phyloP scores from a whole-genome alignment of 2,888 invertebrate genomes.

The Drosophila sordidula region DNA sequence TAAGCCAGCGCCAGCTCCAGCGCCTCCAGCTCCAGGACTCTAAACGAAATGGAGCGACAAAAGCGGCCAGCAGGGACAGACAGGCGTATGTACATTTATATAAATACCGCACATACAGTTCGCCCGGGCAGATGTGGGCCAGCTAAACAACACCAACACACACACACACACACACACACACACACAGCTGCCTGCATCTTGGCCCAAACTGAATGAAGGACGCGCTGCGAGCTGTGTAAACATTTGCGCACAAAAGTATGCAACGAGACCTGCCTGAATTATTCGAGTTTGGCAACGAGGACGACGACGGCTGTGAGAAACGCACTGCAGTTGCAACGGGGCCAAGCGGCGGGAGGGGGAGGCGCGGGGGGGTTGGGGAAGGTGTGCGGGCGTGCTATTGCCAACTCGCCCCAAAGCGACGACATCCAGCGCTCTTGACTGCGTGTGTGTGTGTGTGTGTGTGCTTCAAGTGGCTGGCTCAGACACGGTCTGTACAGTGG shows the following conservation, averaged over 20 bases:
- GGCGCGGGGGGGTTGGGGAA: no score
- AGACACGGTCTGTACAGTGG: conserved; percentile 17
- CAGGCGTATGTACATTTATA: conserved; percentile 30
- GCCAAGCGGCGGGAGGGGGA: background rate
- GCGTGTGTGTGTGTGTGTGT: conserved; percentile 15
- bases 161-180: conserved; percentile 5
- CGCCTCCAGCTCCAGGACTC: background rate
- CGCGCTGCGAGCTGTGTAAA: conserved; percentile 66
- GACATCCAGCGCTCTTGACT: conserved; percentile 24
- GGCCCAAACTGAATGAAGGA: conserved; percentile 56
- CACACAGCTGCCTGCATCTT: conserved; percentile 53
- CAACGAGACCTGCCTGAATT: conserved; percentile 74
- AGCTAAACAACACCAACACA: conserved; percentile 38
- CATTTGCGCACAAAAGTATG: conserved; percentile 80
- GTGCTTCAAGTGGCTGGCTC: conserved; percentile 48
- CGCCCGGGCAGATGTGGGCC: conserved; percentile 46
- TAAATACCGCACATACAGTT: conserved; percentile 32
- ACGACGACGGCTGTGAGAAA: conserved; percentile 27
- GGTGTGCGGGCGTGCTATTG: background rate
- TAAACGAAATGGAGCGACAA: conserved; percentile 17
- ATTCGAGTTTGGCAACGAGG: conserved; percentile 63
- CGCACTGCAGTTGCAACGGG: conserved; percentile 39
- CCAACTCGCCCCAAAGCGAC: conserved; percentile 42
- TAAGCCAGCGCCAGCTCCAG: conserved; percentile 21
- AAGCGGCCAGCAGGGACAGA: conserved; percentile 3